A percentile compares a stretch with the other conserved stretches of the same genome.
Evolutionary conservation across 1,140 invertebrate species (phyloP).

Genomic region (Sogatella furcifera): DNA sequence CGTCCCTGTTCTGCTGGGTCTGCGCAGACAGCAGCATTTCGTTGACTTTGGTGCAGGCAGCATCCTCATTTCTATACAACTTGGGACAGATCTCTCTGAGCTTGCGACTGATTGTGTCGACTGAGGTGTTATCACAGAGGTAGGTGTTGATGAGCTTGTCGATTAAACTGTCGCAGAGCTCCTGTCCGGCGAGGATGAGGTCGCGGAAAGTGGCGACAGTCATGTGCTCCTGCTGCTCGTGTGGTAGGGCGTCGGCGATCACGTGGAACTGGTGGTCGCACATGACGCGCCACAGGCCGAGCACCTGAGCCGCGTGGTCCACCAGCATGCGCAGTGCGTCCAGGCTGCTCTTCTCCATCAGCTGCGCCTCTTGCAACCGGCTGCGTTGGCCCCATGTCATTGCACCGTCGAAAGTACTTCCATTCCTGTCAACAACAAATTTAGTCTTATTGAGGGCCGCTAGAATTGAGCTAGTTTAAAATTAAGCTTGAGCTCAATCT

Average conservation of each 20-base stretch:
- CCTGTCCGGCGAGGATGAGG: conserved; percentile 71
- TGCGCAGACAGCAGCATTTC: conserved; percentile 77
- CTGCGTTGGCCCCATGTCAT: conserved; percentile 1
- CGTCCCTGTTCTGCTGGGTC: conserved; percentile 50
- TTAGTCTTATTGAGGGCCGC: too few species aligned
- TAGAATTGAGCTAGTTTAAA: too few species aligned
- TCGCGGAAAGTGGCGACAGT: conserved; percentile 59
- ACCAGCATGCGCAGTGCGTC: conserved; percentile 67
- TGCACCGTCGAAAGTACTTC: too few species aligned
- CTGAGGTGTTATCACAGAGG: conserved; percentile 86
- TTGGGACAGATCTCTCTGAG: conserved; percentile 88
- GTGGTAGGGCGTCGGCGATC: conserved; percentile 47
- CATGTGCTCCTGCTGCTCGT: conserved; percentile 52
- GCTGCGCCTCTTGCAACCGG: conserved; percentile 35
- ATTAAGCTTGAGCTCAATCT: too few species aligned
- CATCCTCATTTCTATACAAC: conserved; percentile 91
- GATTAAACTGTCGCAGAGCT: conserved; percentile 64
- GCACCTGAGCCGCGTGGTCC: conserved; percentile 72
- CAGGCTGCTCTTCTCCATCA: conserved; percentile 62
- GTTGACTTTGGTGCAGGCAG: conserved; percentile 81
- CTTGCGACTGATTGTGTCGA: conserved; percentile 78
- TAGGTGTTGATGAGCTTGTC: conserved; percentile 72
- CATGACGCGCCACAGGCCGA: conserved; percentile 88
- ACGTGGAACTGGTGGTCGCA: conserved; percentile 87
- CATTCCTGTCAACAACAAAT: too few species aligned